Conservation (phyloP, 2,113 vertebrate species). For the Otocyon megalotis region DNA sequence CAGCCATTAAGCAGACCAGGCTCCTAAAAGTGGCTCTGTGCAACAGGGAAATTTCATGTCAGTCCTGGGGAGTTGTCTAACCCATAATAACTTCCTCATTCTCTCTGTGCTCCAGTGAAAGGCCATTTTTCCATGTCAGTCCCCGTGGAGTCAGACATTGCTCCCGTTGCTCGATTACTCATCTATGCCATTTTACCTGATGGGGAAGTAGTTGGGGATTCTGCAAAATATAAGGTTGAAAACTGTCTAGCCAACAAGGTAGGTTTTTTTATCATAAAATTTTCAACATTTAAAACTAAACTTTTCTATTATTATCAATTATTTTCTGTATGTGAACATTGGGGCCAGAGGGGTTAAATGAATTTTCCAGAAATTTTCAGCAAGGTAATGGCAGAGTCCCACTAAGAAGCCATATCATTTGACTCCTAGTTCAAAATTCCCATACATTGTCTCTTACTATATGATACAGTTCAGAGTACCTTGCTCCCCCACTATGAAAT, state of each 20-base stretch:
- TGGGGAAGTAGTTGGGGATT: conserved; percentile 91
- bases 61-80: not conserved
- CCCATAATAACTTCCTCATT: not conserved
- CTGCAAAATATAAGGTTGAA: conserved; percentile 86
- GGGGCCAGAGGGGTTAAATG: not conserved
- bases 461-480: not conserved
- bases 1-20: not conserved
- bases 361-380: not conserved
- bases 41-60: not conserved
- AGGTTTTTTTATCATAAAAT: conserved; percentile 2
- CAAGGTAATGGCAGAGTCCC: not conserved
- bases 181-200: conserved; percentile 89
- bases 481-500: not conserved
- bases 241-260: conserved; percentile 94
- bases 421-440: not conserved
- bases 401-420: not conserved
- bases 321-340: not conserved
- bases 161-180: conserved; percentile 90
- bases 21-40: not conserved
- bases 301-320: not conserved
- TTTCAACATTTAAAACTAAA: not conserved
- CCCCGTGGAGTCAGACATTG: conserved; percentile 80
- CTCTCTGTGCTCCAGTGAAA: conserved; percentile 72
- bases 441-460: not conserved
- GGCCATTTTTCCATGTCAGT: conserved; percentile 86